These are phyloP conservation scores for Sebastiscus albofasciatus DNA, from an alignment of 2,797 vertebrate species.

Conservation along the genomic window DNA sequence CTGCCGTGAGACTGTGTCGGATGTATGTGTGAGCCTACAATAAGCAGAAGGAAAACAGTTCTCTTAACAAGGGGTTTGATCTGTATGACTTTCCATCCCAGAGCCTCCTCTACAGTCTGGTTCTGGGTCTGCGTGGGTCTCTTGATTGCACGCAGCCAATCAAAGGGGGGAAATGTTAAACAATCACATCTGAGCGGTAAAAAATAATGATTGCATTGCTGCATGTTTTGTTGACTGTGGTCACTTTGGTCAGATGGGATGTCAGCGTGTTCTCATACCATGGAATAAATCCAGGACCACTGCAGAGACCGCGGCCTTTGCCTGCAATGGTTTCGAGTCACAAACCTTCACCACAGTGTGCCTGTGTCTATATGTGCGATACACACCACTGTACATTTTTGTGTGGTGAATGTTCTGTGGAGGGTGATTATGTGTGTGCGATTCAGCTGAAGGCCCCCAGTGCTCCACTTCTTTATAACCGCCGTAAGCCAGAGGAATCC, in stretches of 20 bases:
- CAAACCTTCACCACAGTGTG: constrained; percentile 6
- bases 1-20: no score
- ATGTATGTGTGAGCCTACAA: not conserved
- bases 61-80: not conserved
- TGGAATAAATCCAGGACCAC: constrained; percentile 7
- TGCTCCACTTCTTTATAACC: constrained; percentile 5
- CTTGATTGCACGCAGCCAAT: constrained; percentile 4
- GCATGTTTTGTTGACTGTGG: constrained; percentile 34
- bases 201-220: constrained; percentile 8
- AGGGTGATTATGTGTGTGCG: not conserved
- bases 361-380: not conserved
- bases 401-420: not conserved
- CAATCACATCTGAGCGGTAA: not conserved
- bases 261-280: not conserved
- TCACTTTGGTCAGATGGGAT: constrained; percentile 20
- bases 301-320: constrained; percentile 11
- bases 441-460: not conserved
- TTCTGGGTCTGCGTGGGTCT: not conserved
- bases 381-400: not conserved
- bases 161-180: not conserved
- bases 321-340: not conserved
- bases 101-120: not conserved
- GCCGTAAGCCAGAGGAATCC: constrained; percentile 19
- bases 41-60: not conserved
- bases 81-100: not conserved